phyloP scores from a whole-genome alignment of 2,888 invertebrate species.

The Pheosia tremula region DNA sequence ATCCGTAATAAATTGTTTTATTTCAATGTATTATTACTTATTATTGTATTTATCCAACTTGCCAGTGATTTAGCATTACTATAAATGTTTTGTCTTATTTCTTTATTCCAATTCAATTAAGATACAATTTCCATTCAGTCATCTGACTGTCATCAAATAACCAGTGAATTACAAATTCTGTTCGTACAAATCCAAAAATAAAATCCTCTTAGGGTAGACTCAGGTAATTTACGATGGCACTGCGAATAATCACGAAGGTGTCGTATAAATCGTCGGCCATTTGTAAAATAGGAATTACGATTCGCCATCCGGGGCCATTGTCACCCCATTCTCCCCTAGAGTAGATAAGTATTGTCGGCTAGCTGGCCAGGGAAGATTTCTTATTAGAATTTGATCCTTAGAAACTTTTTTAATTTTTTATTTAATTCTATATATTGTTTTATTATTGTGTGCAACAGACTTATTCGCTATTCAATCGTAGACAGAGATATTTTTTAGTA shows the following conservation, averaged over 20 bases:
- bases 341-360: constrained; percentile 32
- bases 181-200: constrained; percentile 78
- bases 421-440: too few species aligned
- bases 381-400: not conserved
- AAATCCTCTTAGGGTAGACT: constrained; percentile 71
- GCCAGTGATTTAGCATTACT: too few species aligned
- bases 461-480: too few species aligned
- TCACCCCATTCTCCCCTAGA: constrained; percentile 52
- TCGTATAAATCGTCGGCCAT: constrained; percentile 82
- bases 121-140: constrained; percentile 28
- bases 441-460: too few species aligned
- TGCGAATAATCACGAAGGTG: constrained; percentile 81
- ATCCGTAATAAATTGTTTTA: too few species aligned
- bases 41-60: too few species aligned
- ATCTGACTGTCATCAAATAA: constrained; percentile 34
- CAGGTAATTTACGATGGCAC: constrained; percentile 79
- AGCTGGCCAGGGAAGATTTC: not conserved
- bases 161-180: constrained; percentile 62
- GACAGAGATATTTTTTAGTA: too few species aligned
- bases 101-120: constrained; percentile 11
- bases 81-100: not conserved
- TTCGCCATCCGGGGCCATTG: constrained; percentile 61
- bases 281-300: constrained; percentile 83
- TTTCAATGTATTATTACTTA: too few species aligned
- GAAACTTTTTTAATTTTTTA: not conserved